Percentiles rank a stretch among this genome's conserved stretches.
Evolutionary conservation across 2,113 vertebrate species (phyloP).

Genomic region (Ifrita kowaldi): DNA sequence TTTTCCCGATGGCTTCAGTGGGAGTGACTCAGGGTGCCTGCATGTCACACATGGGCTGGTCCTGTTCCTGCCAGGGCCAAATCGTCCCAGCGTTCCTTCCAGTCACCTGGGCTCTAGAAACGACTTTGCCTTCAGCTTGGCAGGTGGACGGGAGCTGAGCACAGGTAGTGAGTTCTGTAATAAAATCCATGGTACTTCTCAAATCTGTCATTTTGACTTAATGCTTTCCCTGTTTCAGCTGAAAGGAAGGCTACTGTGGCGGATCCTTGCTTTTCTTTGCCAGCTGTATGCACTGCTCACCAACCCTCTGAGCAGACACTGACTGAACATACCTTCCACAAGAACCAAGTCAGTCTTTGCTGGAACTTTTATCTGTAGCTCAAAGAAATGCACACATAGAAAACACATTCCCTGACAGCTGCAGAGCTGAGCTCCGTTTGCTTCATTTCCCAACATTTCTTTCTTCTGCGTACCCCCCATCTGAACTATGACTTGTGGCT

Average conservation of each 20-base stretch:
- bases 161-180: background rate
- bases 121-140: accelerated
- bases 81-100: background rate
- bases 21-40: background rate
- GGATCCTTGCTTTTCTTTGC: background rate
- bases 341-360: background rate
- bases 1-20: accelerated
- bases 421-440: background rate
- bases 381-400: background rate
- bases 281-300: background rate
- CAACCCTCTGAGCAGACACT: background rate
- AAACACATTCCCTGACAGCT: background rate
- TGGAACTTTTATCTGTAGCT: background rate
- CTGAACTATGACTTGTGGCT: background rate
- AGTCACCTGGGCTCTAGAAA: background rate
- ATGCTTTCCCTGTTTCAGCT: background rate
- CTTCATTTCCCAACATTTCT: background rate
- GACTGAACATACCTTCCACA: background rate
- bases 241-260: background rate
- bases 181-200: background rate
- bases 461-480: background rate
- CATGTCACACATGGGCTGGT: accelerated
- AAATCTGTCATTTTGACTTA: background rate
- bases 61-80: background rate
- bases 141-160: background rate